Base-by-base conservation (phyloP, 2,888 invertebrate genomes). In the Copidosoma aretas region DNA sequence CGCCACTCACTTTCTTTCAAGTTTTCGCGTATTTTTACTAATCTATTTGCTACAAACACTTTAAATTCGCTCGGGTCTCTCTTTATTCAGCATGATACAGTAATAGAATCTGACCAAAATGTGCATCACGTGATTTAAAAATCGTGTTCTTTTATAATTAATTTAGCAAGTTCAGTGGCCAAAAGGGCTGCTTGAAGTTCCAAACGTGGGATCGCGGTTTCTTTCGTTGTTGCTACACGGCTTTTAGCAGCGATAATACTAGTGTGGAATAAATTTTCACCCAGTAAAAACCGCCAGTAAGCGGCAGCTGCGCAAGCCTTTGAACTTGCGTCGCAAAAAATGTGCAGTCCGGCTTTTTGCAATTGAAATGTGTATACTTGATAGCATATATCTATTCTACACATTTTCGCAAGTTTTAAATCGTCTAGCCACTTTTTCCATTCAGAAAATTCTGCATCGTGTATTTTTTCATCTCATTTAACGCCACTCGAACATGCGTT, bases 201-300 rank as follows among this genome's bases (percentile, higher is more conserved):
- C 14, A 54, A 56, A 10, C 60, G 54, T 10, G 43, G 54, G 14
- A 62, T 67, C 15, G 58, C 56, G 8, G 46, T 15, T 8, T 51
- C 5, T 19, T 68, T 60, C 8, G 63, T 19, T 12, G 68, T 59
- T 1, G 46, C 68, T 10, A 68, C 54, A 15, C 49, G 39, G n/a
- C 77, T 74, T 43, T 75, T 74, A 68, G 73, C 73, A 49, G 72
- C 71, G 24, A 60, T 74, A 5, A 67, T 19, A 25, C 19, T 10
- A 1, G 41, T 25, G 19, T 53, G 51, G 32, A n/a, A 24, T 1
- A n/a, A 24, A 21, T 43, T 43, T 10, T 51, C 51, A 0, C 8
- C 3, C 10, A 56, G 32, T 19, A 17, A 32, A 52, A 58, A 51
- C 3, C 64, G 21, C 57, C 57, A 58, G 15, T 64, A 58, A 1